Evolutionary conservation across 2,797 vertebrate species (phyloP), one percentile per base, ranked within the genome.

Genomic region (Malurus leucopterus): DNA sequence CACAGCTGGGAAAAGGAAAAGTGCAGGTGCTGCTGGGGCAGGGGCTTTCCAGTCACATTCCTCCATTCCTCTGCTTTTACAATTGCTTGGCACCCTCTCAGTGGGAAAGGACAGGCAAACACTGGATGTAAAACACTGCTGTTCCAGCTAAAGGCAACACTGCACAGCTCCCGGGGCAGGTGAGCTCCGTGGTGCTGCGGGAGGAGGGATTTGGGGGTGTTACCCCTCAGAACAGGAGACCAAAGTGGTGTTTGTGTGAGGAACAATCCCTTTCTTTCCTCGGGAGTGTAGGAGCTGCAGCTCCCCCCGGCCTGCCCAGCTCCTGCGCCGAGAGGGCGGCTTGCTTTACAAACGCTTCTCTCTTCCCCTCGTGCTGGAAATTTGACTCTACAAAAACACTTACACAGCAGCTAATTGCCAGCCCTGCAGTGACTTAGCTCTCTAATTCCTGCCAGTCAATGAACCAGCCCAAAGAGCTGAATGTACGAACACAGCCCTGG

Each of bases 361-460:
- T 87, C 82, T 84, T 81, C 70, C 67, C 76, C 79, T 90, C 8
- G 3, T 65, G 82, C 87, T 93, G 76, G 92, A 93, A 94, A 95
- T 80, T 55, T 32, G 87, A 94, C 43, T 75, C 91, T 72, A 78
- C 86, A 84, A 53, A 79, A 93, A 83, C 91, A 93, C 80, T 89
- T 81, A 17, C 40, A 57, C 44, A 44, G 84, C 69, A 75, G 79
- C 76, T 90, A 80, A 94, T 85, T 90, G 85, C 81, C 90, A 87
- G 7, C 49, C 68, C 75, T 22, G 82, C 84, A 36, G 78, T 80
- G 76, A 38, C 69, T 80, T 47, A 44, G 78, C 78, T 59, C 72
- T 59, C 69, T 63, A 81, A 92, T 94, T 95, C 94, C 90, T 94
- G 90, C 75, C 88, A 77, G 49, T 69, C 91, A 94, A 24, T 90